Base-by-base conservation (phyloP, 2,888 invertebrate species). In the Glyphotaelius pellucidus region DNA sequence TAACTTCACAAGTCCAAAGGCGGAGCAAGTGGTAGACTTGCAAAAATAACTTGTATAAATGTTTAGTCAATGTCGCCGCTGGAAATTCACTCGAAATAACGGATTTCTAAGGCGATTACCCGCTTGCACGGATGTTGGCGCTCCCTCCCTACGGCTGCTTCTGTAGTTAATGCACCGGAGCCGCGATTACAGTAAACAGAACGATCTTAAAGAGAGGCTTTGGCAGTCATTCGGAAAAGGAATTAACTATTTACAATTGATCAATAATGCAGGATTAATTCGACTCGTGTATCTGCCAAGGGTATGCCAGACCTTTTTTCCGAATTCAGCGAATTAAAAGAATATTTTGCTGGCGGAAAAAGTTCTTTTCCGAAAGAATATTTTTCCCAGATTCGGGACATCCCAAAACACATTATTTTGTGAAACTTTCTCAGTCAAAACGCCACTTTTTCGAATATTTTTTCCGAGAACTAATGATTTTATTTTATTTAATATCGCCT, bases 101-200 rank as follows among this genome's bases (percentile, higher is more conserved):
- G 25, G 42, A 86, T 42, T 86, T 42, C 47, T 86, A 42, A 42
- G 86, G 42, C 86, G 86, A 86, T 86, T 86, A 86, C 38, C 47
- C 30, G n/a, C 86, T n/a, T 42, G 30, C n/a, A 35, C 42, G 35
- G 42, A 38, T 47, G 14, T 86, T 30, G 12, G n/a, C 42, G 35
- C n/a, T 11, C 9, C 25, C 25, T 83, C 32, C 14, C 81, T 1
- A 42, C 83, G 35, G 83, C 35, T 83, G 35, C 32, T 83, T 31
- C 19, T 83, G 83, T 83, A 67, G 25, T 67, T 67, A 81, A 81
- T 81, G 81, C 81, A 81, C 81, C 81, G 19, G 81, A 81, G 81
- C 30, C 32, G 32, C 32, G 81, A 81, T 81, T 81, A 81, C 81
- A 14, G 81, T 81, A 67, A 67, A 67, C 67, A 67, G 67, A 67